These are phyloP conservation scores for Pristionchus fissidentatus DNA, from an alignment of 2,888 invertebrate genomes.

Conservation along the genomic window DNA sequence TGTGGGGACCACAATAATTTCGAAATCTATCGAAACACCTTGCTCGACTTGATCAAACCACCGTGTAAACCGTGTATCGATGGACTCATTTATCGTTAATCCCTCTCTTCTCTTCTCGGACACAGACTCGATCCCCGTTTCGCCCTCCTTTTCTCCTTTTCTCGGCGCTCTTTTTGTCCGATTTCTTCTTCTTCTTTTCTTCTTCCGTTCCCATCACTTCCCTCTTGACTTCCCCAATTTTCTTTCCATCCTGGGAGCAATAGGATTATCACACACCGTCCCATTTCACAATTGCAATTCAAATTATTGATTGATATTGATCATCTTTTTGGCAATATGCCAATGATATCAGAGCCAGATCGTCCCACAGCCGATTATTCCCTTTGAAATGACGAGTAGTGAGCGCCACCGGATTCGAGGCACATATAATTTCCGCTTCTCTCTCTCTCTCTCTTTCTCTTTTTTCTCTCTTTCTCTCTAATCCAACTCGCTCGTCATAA, in stretches of 20 bases:
- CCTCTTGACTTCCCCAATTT: not conserved
- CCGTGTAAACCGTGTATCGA: too few species aligned
- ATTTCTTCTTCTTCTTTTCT: not conserved
- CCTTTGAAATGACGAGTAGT: not conserved
- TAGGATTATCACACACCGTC: too few species aligned
- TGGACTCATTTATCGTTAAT: constrained; percentile 24
- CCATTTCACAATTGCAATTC: too few species aligned
- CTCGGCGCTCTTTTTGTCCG: not conserved
- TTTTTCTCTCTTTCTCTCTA: constrained; percentile 20
- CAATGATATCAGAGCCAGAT: too few species aligned
- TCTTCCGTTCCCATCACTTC: not conserved
- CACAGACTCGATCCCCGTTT: constrained; percentile 20
- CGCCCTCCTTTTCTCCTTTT: not conserved
- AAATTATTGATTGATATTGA: too few species aligned
- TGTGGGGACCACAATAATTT: too few species aligned
- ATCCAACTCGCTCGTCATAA: not conserved
- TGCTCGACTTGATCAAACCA: too few species aligned
- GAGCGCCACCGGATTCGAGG: too few species aligned
- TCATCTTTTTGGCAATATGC: too few species aligned
- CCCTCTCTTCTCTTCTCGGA: not conserved
- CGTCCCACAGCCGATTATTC: too few species aligned
- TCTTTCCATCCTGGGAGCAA: not conserved
- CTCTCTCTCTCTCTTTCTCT: not conserved
- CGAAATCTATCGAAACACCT: too few species aligned
- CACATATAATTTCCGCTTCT: not conserved